Evolutionary conservation across 1,140 invertebrate genomes (phyloP).

Genomic region (Drosophila ohnishii): DNA sequence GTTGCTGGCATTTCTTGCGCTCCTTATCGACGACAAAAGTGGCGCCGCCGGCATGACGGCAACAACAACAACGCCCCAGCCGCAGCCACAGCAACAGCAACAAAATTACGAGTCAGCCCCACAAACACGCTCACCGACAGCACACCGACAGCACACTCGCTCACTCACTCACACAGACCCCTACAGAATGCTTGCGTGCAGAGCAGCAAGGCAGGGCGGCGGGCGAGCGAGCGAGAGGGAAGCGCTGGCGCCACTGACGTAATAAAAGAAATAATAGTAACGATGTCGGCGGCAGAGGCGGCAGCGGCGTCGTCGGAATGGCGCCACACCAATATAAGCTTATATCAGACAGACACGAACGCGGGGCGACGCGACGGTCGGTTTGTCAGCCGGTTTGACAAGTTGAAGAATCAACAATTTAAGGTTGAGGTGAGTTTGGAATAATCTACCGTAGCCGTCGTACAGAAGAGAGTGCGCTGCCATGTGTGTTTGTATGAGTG

Average conservation of each 20-base stretch:
- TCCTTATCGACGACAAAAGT: conserved; percentile 79
- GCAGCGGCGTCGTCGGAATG: conserved; percentile 74
- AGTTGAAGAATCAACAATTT: conserved; percentile 81
- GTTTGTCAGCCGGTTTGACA: conserved; percentile 79
- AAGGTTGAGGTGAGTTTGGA: conserved; percentile 75
- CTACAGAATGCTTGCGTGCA: conserved; percentile 76
- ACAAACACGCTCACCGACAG: conserved; percentile 52
- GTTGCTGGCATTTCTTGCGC: conserved; percentile 76
- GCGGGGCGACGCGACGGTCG: conserved; percentile 52
- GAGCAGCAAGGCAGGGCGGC: conserved; percentile 44
- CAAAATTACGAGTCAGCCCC: conserved; percentile 52
- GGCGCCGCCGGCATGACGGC: conserved; percentile 76
- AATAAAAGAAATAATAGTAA: conserved; percentile 83
- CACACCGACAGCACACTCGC: conserved; percentile 6
- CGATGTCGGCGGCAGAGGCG: conserved; percentile 71
- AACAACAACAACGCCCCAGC: conserved; percentile 41
- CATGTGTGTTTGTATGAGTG: conserved; percentile 5
- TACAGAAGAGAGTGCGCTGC: conserved; percentile 25
- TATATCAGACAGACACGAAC: conserved; percentile 77
- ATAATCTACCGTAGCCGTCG: conserved; percentile 34
- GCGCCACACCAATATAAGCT: conserved; percentile 82
- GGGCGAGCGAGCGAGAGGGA: conserved; percentile 61
- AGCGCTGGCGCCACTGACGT: conserved; percentile 83
- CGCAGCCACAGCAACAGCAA: conserved; percentile 28
- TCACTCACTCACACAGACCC: conserved; percentile 18